Base-by-base conservation (phyloP, 1,140 invertebrate genomes). In the Steinernema khuongi region DNA sequence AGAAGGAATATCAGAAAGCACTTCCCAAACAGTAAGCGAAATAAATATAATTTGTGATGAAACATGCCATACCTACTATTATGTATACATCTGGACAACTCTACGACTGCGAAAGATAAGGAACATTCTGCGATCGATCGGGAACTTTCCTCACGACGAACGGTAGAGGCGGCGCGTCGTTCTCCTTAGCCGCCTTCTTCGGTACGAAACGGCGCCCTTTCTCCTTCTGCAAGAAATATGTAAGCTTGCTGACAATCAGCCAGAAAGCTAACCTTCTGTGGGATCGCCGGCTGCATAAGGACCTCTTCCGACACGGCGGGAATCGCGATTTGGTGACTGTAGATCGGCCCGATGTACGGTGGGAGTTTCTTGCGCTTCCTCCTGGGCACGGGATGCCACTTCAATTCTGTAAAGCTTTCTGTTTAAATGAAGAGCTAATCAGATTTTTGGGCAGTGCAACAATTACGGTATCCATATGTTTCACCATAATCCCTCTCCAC, bases 251-350 rank as follows among this genome's bases (percentile, higher is more conserved):
- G 22, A 60, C 14, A 60, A 14, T 41, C 7, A 41, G n/a, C n/a
- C 7, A 41, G 36, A 41, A n/a, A n/a, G 19, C 11, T 22, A 22
- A 60, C 50, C 50, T 60, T 60, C 19, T 60, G 50, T n/a, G 50
- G 50, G 7, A 60, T 14, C 7, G 50, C 50, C 4, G 50, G 50
- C 26, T 60, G 50, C 50, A 60, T 60, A 7, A 60, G 50, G 2
- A 60, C 50, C 22, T 60, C 50, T 60, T 60, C 50, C 4, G 26
- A 7, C 11, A 60, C 50, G n/a, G n/a, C n/a, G 7, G 50, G 50
- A 60, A 60, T 60, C 50, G 50, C 50, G 19, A 60, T 60, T 26
- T 60, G 50, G 50, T 60, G 50, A 26, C 50, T 60, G 50, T 60
- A 60, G 50, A 60, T 60, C 7, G 50, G 50, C 4, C 50, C 50